phyloP scores from a whole-genome alignment of 2,113 vertebrate genomes.

The Cyanoderma ruficeps region DNA sequence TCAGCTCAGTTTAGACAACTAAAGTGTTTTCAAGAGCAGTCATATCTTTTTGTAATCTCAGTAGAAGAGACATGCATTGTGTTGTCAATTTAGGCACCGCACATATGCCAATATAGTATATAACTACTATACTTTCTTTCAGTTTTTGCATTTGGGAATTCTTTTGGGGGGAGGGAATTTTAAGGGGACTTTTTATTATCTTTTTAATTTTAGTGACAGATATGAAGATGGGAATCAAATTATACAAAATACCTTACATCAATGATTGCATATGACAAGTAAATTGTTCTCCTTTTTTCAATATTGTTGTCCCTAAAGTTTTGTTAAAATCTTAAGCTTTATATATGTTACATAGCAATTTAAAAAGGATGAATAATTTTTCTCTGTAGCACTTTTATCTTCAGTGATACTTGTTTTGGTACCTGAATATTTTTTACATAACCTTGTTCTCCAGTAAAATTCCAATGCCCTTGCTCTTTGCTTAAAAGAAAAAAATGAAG shows the following conservation, averaged over 20 bases:
- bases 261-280: background rate
- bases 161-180: background rate
- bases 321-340: background rate
- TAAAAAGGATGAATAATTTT: background rate
- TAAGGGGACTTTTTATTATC: background rate
- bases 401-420: background rate
- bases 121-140: background rate
- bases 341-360: background rate
- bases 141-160: background rate
- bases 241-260: background rate
- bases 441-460: constrained; percentile 55
- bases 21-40: background rate
- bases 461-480: constrained; percentile 67
- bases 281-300: background rate
- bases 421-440: constrained; percentile 51
- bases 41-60: background rate
- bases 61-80: background rate
- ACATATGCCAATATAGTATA: background rate
- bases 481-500: constrained; percentile 4
- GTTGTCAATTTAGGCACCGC: background rate
- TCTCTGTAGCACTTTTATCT: background rate
- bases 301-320: background rate
- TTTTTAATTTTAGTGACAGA: background rate
- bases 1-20: background rate
- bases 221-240: background rate